Evolutionary conservation across 2,113 vertebrate species (phyloP), one percentile per base, ranked within the genome.

Genomic region (Arvicanthis niloticus): DNA sequence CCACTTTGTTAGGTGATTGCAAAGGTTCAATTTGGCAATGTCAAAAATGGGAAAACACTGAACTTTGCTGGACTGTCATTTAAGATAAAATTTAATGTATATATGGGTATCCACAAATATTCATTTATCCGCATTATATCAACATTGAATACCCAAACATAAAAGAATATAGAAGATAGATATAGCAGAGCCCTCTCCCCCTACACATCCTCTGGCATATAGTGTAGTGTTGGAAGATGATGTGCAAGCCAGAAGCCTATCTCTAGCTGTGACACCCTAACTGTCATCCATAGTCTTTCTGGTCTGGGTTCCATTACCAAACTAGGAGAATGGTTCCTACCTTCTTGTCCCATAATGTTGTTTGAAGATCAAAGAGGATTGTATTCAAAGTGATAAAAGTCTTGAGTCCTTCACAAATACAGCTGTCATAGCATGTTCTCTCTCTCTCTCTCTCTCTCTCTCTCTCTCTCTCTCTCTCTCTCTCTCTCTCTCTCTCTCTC

Each of bases 201-300:
- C 22, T 7, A 0, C 15, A 21, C 60, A 13, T n/a, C 21, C 45
- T 42, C 6, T 40, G 37, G 51, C 5, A 2, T 1, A 7, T 15
- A 53, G 2, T 29, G 0, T 0, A 31, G 40, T 34, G 1, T 12
- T 5, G 10, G 40, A 40, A 34, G 48, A n/a, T 13, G 16, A 5
- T 2, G 4, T 34, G 34, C 4, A 29, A 88, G 24, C 5, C 4
- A 37, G 40, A 75, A 31, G 11, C 31, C 3, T 0, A 5, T 34
- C 75, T 40, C 29, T 17, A 13, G 37, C 62, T 0, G 6, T 10
- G 21, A 48, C 31, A 2, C 9, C 12, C 29, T 72, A 70, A n/a
- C 37, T n/a, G 51, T 3, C 21, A 5, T 0, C 31, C 17, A 7
- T 2, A 31, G 53, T 62, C 48, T 2, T 53, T 60, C 37, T 11